Percentiles rank a stretch among this genome's conserved stretches.
phyloP scores from a whole-genome alignment of 2,797 vertebrate species.

The Tinamus major region DNA sequence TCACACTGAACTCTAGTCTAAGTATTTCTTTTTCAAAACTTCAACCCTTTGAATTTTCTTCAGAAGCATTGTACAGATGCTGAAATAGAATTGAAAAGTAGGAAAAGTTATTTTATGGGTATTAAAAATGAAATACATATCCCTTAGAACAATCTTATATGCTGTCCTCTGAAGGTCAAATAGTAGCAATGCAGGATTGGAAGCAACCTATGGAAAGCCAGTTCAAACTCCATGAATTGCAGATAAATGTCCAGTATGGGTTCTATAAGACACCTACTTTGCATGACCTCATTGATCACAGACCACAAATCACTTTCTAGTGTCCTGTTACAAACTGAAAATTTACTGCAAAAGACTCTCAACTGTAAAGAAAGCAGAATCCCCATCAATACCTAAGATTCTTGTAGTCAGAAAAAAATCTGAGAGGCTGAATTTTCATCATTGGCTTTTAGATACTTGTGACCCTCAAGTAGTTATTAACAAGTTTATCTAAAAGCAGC shows the following conservation, averaged over 20 bases:
- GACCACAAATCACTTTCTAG: neutral
- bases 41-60: conserved; percentile 29
- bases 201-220: neutral
- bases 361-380: neutral
- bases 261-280: neutral
- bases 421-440: conserved; percentile 32
- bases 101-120: neutral
- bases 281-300: neutral
- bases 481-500: conserved; percentile 48
- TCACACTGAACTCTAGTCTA: neutral
- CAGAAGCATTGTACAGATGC: neutral
- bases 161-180: neutral
- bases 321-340: neutral
- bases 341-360: neutral
- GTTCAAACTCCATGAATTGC: neutral
- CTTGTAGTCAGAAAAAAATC: neutral
- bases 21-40: neutral
- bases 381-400: neutral
- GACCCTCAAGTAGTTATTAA: neutral
- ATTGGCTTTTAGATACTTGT: conserved; percentile 3
- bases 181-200: neutral
- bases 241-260: neutral
- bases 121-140: neutral
- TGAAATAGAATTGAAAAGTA: neutral
- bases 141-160: neutral